A percentile compares a stretch with the other conserved stretches of the same genome.
phyloP scores from a whole-genome alignment of 92 coral and sea anemone species.

The Scolanthus callimorphus region DNA sequence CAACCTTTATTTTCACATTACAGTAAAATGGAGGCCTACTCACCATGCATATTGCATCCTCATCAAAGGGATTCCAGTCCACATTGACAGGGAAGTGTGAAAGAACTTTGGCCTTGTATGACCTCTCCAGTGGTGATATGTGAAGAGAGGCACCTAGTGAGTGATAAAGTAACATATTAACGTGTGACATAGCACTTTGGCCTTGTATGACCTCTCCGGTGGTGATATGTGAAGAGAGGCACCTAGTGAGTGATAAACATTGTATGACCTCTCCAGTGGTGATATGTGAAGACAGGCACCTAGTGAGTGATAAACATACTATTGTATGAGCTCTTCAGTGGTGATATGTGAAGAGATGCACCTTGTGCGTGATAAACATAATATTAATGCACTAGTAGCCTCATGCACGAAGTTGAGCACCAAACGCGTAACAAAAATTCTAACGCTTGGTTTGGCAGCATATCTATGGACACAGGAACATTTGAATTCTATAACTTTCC shows the following conservation, averaged over 20 bases:
- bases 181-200: background rate
- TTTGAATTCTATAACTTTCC: too few relatives aligned
- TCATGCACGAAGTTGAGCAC: constrained; percentile 81
- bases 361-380: too few relatives aligned
- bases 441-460: too few relatives aligned
- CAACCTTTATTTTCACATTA: too few relatives aligned
- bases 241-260: too few relatives aligned
- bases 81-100: constrained; percentile 90
- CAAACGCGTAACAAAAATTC: too few relatives aligned
- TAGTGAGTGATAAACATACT: constrained; percentile 2
- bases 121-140: constrained; percentile 86
- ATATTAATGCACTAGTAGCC: constrained; percentile 86
- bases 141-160: constrained; percentile 79
- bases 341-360: too few relatives aligned
- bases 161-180: too few relatives aligned
- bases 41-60: constrained; percentile 94
- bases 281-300: constrained; percentile 90
- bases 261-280: constrained; percentile 89
- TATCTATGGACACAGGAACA: too few relatives aligned
- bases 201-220: background rate
- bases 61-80: constrained; percentile 98
- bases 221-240: too few relatives aligned
- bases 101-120: constrained; percentile 89
- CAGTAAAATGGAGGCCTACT: constrained; percentile 3
- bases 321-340: background rate